Base-by-base conservation (phyloP, 2,888 invertebrate genomes). In the Ligdia adustata region DNA sequence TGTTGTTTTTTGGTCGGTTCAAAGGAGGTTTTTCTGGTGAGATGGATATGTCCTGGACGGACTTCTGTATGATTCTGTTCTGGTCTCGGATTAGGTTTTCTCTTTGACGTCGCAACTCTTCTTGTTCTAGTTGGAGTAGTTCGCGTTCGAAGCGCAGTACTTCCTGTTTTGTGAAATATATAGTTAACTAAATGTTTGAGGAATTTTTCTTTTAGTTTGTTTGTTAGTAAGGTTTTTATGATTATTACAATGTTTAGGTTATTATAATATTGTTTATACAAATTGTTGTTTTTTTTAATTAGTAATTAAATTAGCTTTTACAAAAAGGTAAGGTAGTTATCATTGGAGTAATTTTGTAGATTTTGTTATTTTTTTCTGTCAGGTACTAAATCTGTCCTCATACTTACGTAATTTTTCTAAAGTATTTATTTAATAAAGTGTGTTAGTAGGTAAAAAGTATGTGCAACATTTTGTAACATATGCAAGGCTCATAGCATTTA, bases 91-190 rank as follows among this genome's bases (percentile, higher is more conserved):
- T 82, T 5, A 95, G 81, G 71, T 94, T 95, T 64, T 94, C 95
- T 6, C 94, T 90, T 68, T 95, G 95, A 2, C 95, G 90, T 56
- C 95, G 93, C 6, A 95, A 69, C 70, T 95, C 95, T 72, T 95
- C 95, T 74, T 94, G 94, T 71, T 96, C 95, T 31, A 94, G 77
- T 73, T 96, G 95, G 2, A 95, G 77, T 1, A 96, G 86, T 79
- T 96, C 95, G 29, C 95, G 92, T 82, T 96, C 95, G 54, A 95
- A 95, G 57, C 95, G 93, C 18, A 95, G 89, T 12, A 95, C 94
- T 77, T 95, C 94, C 92, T 93, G 66, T 60, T 60, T 49, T 47
- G 6, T 59, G 50, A 55, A 55, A 47, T 13, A n/a, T n/a, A n/a
- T n/a, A n/a, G n/a, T n/a, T n/a, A n/a, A n/a, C n/a, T n/a, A n/a